Evolutionary conservation across 2,113 vertebrate genomes (phyloP), one percentile per base, ranked within the genome.

Genomic region (Archocentrus centrarchus): DNA sequence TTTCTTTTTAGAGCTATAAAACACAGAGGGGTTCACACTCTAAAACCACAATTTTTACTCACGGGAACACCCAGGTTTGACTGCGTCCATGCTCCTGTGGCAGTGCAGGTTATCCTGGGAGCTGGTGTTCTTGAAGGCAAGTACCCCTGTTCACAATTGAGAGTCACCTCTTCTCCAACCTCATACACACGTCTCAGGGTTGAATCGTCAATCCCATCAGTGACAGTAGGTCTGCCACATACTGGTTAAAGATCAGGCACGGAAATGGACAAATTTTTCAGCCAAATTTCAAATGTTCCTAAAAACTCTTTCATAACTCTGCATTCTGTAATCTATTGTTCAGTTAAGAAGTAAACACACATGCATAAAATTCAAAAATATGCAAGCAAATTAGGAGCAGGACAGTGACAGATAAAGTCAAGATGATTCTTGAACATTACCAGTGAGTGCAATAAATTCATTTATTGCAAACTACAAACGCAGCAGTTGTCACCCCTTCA

Each of bases 1-100:
- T 7, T 35, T 35, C 35, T 35, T 35, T 35, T 35, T 35, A 35
- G 17, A 50, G 17, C 6, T 5, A 17, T 50, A 35, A 6, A 50
- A 14, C 44, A 50, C 47, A 32, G 66, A 53, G n/a, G 47, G 47
- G 5, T 2, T 17, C 68, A 18, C 0, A 11, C 32, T 11, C 6
- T 58, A 58, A 30, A 15, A 47, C 0, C 3, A 7, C 5, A 10
- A 1, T 50, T 2, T 39, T 11, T 82, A 97, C 97, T 97, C 93
- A 98, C 97, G 96, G 24, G 68, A 76, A 78, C 97, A 98, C 0
- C 84, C 77, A 98, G 79, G 1, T 94, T 96, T 4, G 95, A 93
- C 47, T 84, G 30, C 1, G 95, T 93, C 97, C 97, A 98, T 5
- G 66, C 80, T 30, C 97, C 97, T 0, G 81, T 70, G 0, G 82